These are phyloP conservation scores for Raja brachyura DNA, from an alignment of 2,113 vertebrate genomes.

Conservation along the genomic window DNA sequence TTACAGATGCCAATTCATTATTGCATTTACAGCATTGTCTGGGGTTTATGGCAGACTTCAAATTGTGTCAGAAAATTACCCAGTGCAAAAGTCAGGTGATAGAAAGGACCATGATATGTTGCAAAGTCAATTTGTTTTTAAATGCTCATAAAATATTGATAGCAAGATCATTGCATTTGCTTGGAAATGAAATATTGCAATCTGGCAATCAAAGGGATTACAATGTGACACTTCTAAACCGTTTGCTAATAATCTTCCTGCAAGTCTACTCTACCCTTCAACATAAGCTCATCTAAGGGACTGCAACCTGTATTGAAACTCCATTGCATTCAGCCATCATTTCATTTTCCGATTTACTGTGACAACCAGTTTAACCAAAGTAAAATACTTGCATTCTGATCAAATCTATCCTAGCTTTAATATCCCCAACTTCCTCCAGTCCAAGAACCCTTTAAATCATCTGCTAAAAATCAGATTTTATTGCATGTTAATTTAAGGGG, in stretches of 20 bases:
- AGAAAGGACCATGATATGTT: background rate
- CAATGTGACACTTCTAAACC: background rate
- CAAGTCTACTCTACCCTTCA: background rate
- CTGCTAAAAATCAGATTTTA: background rate
- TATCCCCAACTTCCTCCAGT: background rate
- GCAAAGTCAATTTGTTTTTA: background rate
- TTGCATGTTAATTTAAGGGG: background rate
- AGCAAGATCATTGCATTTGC: background rate
- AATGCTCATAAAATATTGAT: background rate
- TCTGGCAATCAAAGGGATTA: background rate
- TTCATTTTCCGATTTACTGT: background rate
- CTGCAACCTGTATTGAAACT: background rate
- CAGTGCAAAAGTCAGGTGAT: conserved; percentile 1
- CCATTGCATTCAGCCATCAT: background rate
- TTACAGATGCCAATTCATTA: background rate
- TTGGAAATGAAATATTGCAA: background rate
- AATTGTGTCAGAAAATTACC: background rate
- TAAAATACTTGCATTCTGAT: background rate
- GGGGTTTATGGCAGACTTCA: background rate
- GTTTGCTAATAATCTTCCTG: background rate
- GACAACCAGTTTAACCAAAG: background rate
- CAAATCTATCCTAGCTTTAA: background rate
- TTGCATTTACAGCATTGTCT: background rate
- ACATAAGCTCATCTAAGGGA: background rate
- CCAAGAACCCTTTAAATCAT: background rate